phyloP scores from a whole-genome alignment of 2,797 vertebrate species.

The Botia almorhae region DNA sequence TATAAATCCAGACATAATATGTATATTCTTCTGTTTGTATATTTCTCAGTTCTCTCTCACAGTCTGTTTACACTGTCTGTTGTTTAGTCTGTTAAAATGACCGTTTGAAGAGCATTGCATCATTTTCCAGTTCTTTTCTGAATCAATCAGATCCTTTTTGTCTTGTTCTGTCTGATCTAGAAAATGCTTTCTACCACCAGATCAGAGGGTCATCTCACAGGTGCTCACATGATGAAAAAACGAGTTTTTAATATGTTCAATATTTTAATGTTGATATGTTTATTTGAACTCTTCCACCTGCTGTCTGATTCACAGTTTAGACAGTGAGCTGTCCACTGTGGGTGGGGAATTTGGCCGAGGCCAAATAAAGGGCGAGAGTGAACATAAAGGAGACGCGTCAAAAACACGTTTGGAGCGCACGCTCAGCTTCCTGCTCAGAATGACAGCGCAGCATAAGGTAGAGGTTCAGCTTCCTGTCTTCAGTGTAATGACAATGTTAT shows the following conservation, averaged over 20 bases:
- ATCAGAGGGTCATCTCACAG: conserved; percentile 57
- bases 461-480: not conserved
- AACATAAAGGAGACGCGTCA: conserved; percentile 40
- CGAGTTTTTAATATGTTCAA: not conserved
- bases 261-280: not conserved
- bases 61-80: too few species aligned
- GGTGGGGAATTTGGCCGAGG: conserved; percentile 27
- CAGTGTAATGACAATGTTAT: not conserved
- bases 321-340: conserved; percentile 45
- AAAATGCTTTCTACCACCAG: conserved; percentile 44
- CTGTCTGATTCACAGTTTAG: conserved; percentile 57
- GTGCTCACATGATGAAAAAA: conserved; percentile 19
- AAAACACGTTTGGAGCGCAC: conserved; percentile 59
- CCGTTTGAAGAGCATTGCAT: not conserved
- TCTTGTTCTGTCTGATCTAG: conserved; percentile 48
- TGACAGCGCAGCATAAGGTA: conserved; percentile 62
- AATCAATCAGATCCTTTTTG: not conserved
- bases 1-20: not conserved
- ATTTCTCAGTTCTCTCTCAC: not conserved
- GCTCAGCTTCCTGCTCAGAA: conserved; percentile 64
- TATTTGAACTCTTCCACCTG: not conserved
- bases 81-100: too few species aligned
- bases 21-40: not conserved
- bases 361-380: conserved; percentile 24
- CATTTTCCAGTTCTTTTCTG: not conserved